Percentiles rank a stretch among this genome's conserved stretches.
Evolutionary conservation across 2,888 invertebrate genomes (phyloP).

Genomic region (Tuta absoluta): DNA sequence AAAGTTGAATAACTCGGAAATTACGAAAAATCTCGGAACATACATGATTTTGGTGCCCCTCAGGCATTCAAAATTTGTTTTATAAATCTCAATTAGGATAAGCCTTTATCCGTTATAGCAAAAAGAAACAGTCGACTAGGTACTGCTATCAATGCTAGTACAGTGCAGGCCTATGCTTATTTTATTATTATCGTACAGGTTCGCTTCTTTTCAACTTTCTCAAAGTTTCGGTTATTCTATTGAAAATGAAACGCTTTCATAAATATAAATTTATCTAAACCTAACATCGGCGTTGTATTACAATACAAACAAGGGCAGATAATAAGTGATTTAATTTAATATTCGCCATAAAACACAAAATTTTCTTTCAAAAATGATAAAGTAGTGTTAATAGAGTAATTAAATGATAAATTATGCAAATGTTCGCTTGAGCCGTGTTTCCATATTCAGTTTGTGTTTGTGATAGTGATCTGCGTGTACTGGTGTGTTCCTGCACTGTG

Average conservation of each 20-base stretch:
- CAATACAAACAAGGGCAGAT: background rate
- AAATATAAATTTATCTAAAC: background rate
- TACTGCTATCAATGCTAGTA: too few relatives aligned
- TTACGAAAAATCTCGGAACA: too few relatives aligned
- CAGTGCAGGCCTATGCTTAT: too few relatives aligned
- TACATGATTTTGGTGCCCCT: too few relatives aligned
- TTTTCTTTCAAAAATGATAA: slow-evolving; percentile 13
- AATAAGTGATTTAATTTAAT: background rate
- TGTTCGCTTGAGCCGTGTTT: background rate
- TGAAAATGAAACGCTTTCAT: background rate
- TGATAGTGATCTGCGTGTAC: slow-evolving; percentile 9
- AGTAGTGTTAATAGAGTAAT: slow-evolving; percentile 10
- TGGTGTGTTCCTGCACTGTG: slow-evolving; percentile 18
- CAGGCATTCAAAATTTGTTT: too few relatives aligned
- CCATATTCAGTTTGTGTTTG: slow-evolving; percentile 3
- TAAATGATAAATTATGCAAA: slow-evolving; percentile 14
- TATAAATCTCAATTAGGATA: too few relatives aligned
- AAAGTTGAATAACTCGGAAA: too few relatives aligned
- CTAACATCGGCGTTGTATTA: background rate
- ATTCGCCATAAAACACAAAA: background rate
- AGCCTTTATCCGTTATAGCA: too few relatives aligned
- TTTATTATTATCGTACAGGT: too few relatives aligned
- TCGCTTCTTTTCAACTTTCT: too few relatives aligned
- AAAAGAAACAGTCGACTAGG: too few relatives aligned
- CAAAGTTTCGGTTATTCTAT: too few relatives aligned